A percentile compares a stretch with the other conserved stretches of the same genome.
phyloP scores from a whole-genome alignment of 2,113 vertebrate species.

The Hydrochoerus hydrochaeris region DNA sequence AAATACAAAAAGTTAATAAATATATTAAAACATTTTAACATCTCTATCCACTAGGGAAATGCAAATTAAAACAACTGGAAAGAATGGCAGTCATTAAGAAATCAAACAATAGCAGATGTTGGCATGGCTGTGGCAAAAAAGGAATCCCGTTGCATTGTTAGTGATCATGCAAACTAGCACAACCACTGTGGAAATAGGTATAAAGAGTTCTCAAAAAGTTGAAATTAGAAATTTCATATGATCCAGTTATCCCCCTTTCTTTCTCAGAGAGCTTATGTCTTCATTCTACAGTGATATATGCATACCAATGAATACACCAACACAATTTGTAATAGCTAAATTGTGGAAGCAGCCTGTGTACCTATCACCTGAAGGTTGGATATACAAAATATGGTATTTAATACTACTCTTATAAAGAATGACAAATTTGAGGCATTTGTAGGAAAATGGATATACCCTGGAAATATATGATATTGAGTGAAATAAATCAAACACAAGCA shows the following conservation, averaged over 20 bases:
- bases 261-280: not conserved
- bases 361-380: not conserved
- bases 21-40: not conserved
- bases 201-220: not conserved
- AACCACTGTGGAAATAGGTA: not conserved
- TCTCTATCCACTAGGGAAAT: not conserved
- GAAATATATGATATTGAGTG: not conserved
- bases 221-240: not conserved
- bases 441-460: not conserved
- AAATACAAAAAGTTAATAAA: not conserved
- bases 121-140: not conserved
- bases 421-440: not conserved
- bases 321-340: not conserved
- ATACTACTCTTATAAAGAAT: not conserved
- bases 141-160: not conserved
- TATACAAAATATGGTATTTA: not conserved
- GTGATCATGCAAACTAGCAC: not conserved
- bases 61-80: not conserved
- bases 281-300: not conserved
- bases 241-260: not conserved
- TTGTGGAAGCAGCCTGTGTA: not conserved
- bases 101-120: not conserved
- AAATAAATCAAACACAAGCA: not conserved
- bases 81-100: not conserved
- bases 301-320: not conserved